Evolutionary conservation across 2,888 invertebrate species (phyloP), one percentile per base, ranked within the genome.

Genomic region (Rugalucina vietnamica): DNA sequence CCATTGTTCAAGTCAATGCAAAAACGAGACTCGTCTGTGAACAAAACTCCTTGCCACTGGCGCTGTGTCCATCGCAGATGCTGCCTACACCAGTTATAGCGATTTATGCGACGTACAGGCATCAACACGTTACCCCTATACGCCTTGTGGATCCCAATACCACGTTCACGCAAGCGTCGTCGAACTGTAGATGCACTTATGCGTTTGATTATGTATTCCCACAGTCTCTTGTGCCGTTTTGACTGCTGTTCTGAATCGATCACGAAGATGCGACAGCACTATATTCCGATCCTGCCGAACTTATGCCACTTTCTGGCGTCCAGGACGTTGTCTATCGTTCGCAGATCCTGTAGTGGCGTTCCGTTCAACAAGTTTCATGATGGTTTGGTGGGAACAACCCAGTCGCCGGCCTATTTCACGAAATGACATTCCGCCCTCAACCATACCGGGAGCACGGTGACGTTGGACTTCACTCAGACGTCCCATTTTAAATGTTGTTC

Each of bases 141-240:
- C n/a, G 79, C 72, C 2, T 8, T 37, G 10, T 54, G 37, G 27
- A 29, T 72, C 18, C n/a, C 24, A 37, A 79, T 37, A 1, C 32
- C n/a, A 36, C 39, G 36, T 39, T 34, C 72, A 34, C 18, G 76
- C 18, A 79, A 57, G 21, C 79, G 57, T 1, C 72, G 60, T 10
- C 72, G 71, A 0, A 79, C 79, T 57, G 79, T 79, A 54, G 79
- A 79, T 24, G 21, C 37, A 39, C 80, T 80, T 10, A 75, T 80
- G 21, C 74, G 73, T 34, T 34, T 21, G 32, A 71, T 37, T 60
- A 29, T 60, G 24, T 34, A 27, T 18, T 54, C n/a, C 8, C 71
- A 71, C 4, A 43, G 12, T 18, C 27, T 70, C 54, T 27, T 27
- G 4, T 60, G 60, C 60, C 12, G 60, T 60, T 5, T 29, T 32